Conservation (phyloP, 2,888 invertebrate genomes). For the Antheraea yamamai region DNA sequence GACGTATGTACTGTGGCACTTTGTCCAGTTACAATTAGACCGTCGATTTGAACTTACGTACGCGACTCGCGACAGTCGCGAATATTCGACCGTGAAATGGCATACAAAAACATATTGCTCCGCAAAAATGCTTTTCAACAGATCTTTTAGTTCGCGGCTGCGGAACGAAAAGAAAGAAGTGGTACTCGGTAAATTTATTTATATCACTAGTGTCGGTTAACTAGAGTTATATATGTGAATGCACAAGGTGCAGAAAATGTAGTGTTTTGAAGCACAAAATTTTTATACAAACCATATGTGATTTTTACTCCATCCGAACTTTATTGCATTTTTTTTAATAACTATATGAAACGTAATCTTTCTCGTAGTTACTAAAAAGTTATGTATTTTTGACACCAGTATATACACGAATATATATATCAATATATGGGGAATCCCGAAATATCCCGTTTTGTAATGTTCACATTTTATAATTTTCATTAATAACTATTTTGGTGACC, state of each 20-base stretch:
- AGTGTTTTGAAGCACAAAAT: neutral
- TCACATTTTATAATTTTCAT: neutral
- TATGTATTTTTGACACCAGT: neutral
- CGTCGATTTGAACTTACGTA: constrained; percentile 53
- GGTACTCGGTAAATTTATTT: constrained; percentile 83
- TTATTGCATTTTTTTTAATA: neutral
- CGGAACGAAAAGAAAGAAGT: constrained; percentile 86
- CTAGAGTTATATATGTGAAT: neutral
- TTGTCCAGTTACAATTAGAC: constrained; percentile 61
- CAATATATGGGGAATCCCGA: no score
- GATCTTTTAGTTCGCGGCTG: constrained; percentile 80
- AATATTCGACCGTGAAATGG: constrained; percentile 45
- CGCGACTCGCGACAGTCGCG: constrained; percentile 36
- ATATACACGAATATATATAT: no score
- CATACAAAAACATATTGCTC: constrained; percentile 33
- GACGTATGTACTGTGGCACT: constrained; percentile 44
- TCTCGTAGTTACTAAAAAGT: neutral
- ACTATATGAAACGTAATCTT: neutral
- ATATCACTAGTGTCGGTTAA: neutral
- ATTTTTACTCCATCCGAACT: neutral
- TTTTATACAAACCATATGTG: neutral
- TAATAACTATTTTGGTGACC: neutral
- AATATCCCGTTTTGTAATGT: no score
- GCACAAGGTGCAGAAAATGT: neutral
- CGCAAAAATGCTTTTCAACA: constrained; percentile 64